Conservation (phyloP, 2,113 vertebrate genomes). For the Petromus typicus region DNA sequence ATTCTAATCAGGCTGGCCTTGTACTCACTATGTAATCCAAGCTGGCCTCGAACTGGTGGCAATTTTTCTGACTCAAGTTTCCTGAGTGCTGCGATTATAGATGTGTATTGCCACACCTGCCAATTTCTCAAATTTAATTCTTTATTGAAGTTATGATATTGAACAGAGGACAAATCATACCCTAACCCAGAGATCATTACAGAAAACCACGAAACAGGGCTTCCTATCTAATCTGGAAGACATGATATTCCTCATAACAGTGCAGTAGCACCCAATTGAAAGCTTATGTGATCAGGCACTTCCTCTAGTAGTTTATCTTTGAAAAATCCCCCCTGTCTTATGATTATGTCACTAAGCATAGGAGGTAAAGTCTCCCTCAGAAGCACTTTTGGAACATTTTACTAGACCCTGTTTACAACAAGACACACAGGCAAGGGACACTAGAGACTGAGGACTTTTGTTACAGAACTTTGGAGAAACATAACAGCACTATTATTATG, state of each 20-base stretch:
- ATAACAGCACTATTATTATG: background rate
- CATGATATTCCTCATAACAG: conserved; percentile 31
- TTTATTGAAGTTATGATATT: conserved; percentile 37
- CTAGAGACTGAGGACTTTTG: background rate
- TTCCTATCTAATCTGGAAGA: conserved; percentile 13
- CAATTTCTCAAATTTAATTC: conserved; percentile 42
- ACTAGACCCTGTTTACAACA: conserved; percentile 54
- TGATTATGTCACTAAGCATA: conserved; percentile 40
- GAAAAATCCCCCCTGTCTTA: conserved; percentile 59
- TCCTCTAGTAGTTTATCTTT: conserved; percentile 63
- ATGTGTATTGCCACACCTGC: background rate
- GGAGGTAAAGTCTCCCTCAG: conserved; percentile 52
- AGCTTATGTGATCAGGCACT: conserved; percentile 63
- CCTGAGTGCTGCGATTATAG: background rate
- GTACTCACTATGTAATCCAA: background rate
- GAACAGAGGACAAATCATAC: conserved; percentile 47
- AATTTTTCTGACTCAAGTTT: background rate
- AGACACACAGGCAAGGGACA: conserved; percentile 38
- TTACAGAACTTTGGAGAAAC: background rate
- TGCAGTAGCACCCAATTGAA: conserved; percentile 31
- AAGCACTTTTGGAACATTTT: conserved; percentile 60
- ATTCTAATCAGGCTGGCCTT: background rate
- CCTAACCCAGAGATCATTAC: background rate
- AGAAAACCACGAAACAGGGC: conserved; percentile 58
- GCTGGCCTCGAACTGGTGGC: background rate